Evolutionary conservation across 92 coral and sea anemone genomes (phyloP), one percentile per base, ranked within the genome.

Genomic region (Pocillopora meandrina): DNA sequence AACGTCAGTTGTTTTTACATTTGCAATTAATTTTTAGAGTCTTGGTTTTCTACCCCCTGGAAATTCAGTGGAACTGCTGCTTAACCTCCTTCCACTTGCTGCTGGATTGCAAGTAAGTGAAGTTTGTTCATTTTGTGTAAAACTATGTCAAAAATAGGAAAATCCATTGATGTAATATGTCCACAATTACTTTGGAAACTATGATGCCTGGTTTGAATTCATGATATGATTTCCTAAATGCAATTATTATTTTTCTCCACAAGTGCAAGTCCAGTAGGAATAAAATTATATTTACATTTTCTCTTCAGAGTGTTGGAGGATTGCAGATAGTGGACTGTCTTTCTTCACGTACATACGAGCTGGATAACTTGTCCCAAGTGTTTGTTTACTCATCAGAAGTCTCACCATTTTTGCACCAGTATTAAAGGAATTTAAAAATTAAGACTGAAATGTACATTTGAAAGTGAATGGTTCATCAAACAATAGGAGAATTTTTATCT

Each of bases 21-120:
- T 81, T 5, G 74, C 56, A 17, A 74, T 74, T 80, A 57, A 42
- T 56, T 8, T 74, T 10, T 85, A 96, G 98, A 92, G 84, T 74
- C 91, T 96, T 9, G 99, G 99, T 66, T 56, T 74, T 1, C 93
- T 96, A 33, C 81, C 87, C 10, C 99, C 99, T 69, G 99, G 97
- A 78, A 86, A 93, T 59, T 78, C 90, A 61, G 86, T 90, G 70
- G 95, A 90, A 42, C 85, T 96, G 49, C 91, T 90, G 18, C 95
- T 96, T 12, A 90, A 92, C 69, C 95, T 96, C 15, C 87, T 96
- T 26, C 98, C 99, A 9, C 90, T 96, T 47, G 91, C 99, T 61
- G 95, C 99, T 56, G 99, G 99, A 61, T 56, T 96, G 86, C 99
- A 96, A 93, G 99, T 96, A 87, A 31, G 67, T 34, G 18, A 55